Evolutionary conservation across 2,888 invertebrate species (phyloP).

Genomic region (Anorthoa munda): DNA sequence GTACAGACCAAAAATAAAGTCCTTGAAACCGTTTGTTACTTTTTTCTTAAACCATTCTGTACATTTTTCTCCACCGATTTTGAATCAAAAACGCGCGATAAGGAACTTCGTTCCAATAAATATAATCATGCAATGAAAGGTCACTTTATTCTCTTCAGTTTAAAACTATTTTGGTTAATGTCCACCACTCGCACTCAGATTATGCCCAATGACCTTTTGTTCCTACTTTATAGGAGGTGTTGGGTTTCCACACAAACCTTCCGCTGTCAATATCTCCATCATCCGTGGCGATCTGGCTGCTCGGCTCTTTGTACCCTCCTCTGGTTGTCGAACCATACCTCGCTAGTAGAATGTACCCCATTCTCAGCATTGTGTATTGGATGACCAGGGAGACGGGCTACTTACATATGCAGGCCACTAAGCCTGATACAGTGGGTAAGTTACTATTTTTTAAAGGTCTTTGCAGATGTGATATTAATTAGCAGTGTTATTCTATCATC

Average conservation of each 20-base stretch:
- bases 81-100: too few species aligned
- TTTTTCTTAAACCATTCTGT: too few species aligned
- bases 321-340: constrained; percentile 52
- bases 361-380: constrained; percentile 25
- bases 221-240: constrained; percentile 47
- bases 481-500: too few species aligned
- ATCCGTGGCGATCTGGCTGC: constrained; percentile 26
- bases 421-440: constrained; percentile 62
- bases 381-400: constrained; percentile 48
- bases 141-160: too few species aligned
- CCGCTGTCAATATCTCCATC: constrained; percentile 32
- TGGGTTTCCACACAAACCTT: constrained; percentile 58
- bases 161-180: too few species aligned
- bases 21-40: too few species aligned
- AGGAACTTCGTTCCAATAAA: too few species aligned
- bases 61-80: too few species aligned
- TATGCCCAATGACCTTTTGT: too few species aligned
- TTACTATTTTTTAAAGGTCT: background rate
- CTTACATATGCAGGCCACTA: constrained; percentile 50
- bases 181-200: too few species aligned
- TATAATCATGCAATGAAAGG: too few species aligned
- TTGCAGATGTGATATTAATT: background rate
- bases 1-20: too few species aligned
- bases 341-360: constrained; percentile 56
- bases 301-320: constrained; percentile 30